These are phyloP conservation scores for Papilio demoleus DNA, from an alignment of 2,888 invertebrate genomes.

Conservation along the genomic window DNA sequence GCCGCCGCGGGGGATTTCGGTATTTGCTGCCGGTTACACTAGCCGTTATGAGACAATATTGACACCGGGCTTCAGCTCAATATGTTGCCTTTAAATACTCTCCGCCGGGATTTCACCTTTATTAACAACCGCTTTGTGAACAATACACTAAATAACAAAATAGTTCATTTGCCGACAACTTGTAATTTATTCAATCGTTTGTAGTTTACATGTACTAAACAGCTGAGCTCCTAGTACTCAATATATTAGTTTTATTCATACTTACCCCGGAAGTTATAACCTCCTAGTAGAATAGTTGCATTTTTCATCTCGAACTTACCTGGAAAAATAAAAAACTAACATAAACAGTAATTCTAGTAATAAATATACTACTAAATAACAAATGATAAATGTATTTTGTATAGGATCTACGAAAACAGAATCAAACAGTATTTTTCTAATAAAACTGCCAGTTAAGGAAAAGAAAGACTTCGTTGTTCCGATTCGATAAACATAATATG, in stretches of 20 bases:
- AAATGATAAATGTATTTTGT: constrained; percentile 11
- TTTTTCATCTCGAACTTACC: constrained; percentile 50
- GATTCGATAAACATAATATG: neutral
- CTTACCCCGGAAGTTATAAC: constrained; percentile 23
- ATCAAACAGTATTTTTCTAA: too few relatives aligned
- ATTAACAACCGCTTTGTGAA: constrained; percentile 16
- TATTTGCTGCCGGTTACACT: constrained; percentile 51
- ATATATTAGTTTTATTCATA: neutral
- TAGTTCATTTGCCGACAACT: neutral
- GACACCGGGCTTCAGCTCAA: constrained; percentile 28
- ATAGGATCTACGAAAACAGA: neutral
- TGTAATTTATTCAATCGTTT: too few relatives aligned
- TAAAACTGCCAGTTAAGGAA: neutral
- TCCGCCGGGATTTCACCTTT: neutral
- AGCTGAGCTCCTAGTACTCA: neutral
- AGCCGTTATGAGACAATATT: constrained; percentile 41
- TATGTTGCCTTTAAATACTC: constrained; percentile 23
- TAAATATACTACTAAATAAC: constrained; percentile 36
- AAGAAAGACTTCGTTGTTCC: neutral
- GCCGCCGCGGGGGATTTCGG: constrained; percentile 62
- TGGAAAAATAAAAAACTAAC: constrained; percentile 55
- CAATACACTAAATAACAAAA: neutral
- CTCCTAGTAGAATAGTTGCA: constrained; percentile 22
- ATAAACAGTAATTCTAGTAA: constrained; percentile 54
- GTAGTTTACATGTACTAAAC: neutral